Percentiles rank a stretch among this genome's conserved stretches.
Conservation (phyloP, 2,113 vertebrate species). For the Toxostoma redivivum region DNA sequence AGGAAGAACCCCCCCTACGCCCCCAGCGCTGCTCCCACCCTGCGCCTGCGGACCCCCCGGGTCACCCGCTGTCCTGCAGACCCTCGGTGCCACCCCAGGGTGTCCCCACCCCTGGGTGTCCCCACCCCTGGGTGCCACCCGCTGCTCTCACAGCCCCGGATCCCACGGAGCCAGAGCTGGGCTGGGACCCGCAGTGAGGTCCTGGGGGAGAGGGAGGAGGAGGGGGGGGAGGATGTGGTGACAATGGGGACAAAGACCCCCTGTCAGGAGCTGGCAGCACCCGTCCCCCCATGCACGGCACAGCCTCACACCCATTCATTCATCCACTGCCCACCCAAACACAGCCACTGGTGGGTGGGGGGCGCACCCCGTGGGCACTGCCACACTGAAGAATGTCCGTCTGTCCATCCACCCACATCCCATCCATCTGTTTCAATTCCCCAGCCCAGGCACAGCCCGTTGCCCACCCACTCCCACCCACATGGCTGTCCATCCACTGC, state of each 20-base stretch:
- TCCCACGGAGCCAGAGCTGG: accelerated
- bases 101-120: background rate
- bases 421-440: too few relatives aligned
- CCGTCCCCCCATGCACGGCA: background rate
- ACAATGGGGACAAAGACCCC: background rate
- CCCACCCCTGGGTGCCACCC: background rate
- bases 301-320: background rate
- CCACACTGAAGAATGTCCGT: background rate
- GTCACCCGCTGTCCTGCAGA: background rate
- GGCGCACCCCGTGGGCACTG: background rate
- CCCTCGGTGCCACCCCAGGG: background rate
- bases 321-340: background rate
- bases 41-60: accelerated
- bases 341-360: background rate
- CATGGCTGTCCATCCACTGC: background rate
- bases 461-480: background rate
- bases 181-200: background rate
- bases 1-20: background rate
- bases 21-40: background rate
- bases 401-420: background rate
- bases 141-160: background rate
- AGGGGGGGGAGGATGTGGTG: background rate
- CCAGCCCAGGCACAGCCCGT: accelerated
- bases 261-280: background rate
- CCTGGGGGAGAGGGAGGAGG: background rate